Evolutionary conservation across 1,140 invertebrate genomes (phyloP), one percentile per base, ranked within the genome.

Genomic region (Physella acuta): DNA sequence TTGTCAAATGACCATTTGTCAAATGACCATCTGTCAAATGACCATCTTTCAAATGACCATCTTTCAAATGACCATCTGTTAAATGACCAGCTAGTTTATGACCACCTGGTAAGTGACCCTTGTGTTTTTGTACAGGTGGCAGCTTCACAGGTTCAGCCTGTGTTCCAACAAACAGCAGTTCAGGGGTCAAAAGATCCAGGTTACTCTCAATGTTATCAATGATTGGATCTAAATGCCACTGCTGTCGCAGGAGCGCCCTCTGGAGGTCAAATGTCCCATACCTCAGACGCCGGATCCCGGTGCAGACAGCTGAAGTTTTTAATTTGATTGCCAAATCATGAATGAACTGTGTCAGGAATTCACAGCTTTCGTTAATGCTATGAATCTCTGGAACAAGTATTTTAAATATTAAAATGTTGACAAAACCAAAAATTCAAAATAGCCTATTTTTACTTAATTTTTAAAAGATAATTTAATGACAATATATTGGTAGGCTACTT

Each of bases 191-290:
- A n/a, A 73, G 51, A 14, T 33, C 31, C 26, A 34, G 28, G 70
- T 78, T 80, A 2, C 31, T 55, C 26, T 51, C 37, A 55, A 97
- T 90, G 80, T 93, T 96, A 2, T 88, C 82, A 2, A 94, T 68
- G 59, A 98, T 89, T 76, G 90, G 79, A 66, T 88, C 91, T 92
- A 96, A 73, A 93, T 89, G 88, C 92, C 94, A 97, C 74, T 96
- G 89, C 85, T 95, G 93, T 34, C 88, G 85, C 0, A 98, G 83
- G 5, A 98, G 82, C 16, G 94, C 90, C 76, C 92, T 83, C 0
- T 92, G 86, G 4, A 92, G 60, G n/a, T 87, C 88, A 81, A 97
- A 98, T 76, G 91, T 88, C 26, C 93, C 94, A 78, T 92, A 91
- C 37, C 92, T 88, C 26, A 93, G 89, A 78, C 94, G 93, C 66